phyloP scores from a whole-genome alignment of 2,888 invertebrate genomes.

The Drosophila stalkeri region DNA sequence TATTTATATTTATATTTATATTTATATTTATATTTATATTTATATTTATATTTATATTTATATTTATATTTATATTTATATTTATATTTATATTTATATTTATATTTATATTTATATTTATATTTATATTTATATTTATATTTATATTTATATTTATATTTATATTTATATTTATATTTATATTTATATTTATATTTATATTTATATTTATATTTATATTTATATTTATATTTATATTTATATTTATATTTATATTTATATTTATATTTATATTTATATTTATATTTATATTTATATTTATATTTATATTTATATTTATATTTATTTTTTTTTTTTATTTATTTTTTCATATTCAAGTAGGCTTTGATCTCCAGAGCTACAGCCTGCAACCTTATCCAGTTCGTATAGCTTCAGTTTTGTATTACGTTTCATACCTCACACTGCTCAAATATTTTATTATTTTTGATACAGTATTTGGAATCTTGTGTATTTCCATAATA shows the following conservation, averaged over 20 bases:
- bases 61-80: constrained; percentile 5
- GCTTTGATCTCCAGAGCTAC: neutral
- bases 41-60: constrained; percentile 3
- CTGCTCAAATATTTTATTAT: neutral
- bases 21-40: constrained; percentile 4
- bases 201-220: constrained; percentile 5
- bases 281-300: constrained; percentile 1
- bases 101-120: constrained; percentile 4
- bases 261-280: constrained; percentile 2
- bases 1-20: constrained; percentile 1
- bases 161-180: constrained; percentile 5
- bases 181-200: constrained; percentile 5
- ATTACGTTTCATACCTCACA: neutral
- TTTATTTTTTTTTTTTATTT: neutral
- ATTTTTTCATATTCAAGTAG: constrained; percentile 4
- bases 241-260: constrained; percentile 5
- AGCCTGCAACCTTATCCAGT: neutral
- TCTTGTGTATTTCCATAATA: neutral
- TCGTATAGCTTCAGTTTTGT: neutral
- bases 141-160: constrained; percentile 5
- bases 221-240: constrained; percentile 5
- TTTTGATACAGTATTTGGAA: neutral
- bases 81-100: constrained; percentile 4
- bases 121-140: constrained; percentile 4
- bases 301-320: neutral